A percentile compares a stretch with the other conserved stretches of the same genome.
Evolutionary conservation across 2,113 vertebrate species (phyloP).

Genomic region (Bos taurus): ARS-UCD2.0 NC_037332.1:99643501-99644000

Average conservation of each 20-base stretch:
- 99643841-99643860: not conserved
- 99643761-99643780: not conserved
- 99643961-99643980: not conserved
- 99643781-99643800: not conserved
- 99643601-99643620: not conserved
- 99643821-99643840: not conserved
- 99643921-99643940: not conserved
- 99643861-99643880: not conserved
- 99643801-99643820: not conserved
- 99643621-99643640: not conserved
- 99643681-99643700: not conserved
- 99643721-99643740: not conserved
- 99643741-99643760: not conserved
- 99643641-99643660: not conserved
- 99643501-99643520: not conserved
- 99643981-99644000: not conserved
- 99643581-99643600: not conserved
- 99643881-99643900: not conserved
- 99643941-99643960: not conserved
- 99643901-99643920: not conserved
- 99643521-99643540: not conserved
- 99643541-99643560: not conserved
- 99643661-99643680: not conserved
- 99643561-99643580: not conserved
- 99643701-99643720: not conserved